Base-by-base conservation (phyloP, 2,113 vertebrate genomes). In the Calyptommatus sinebrachiatus region DNA sequence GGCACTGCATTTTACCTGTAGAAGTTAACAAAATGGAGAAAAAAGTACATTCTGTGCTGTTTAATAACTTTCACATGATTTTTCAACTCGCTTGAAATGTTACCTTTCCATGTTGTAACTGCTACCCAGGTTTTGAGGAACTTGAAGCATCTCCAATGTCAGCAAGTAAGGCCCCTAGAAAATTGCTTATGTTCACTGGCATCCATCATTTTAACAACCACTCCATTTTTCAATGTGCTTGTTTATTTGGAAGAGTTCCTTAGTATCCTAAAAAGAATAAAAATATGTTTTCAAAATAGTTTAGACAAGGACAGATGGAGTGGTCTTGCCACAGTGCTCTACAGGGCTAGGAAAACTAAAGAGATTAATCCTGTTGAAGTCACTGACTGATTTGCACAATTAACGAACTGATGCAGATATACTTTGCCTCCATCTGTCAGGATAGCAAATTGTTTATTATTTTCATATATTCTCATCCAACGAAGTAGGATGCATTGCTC, bases 301-400 rank as follows among this genome's bases (percentile, higher is more conserved):
- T 72, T 57, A 72, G 46, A 72, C 50, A 65, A 60, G 50, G 65
- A 83, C 81, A 86, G 90, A 86, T 85, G 81, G 86, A 83, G 50
- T 81, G 78, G 71, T 92, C 62, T 88, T 87, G 75, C 80, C 77
- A 85, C 66, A 81, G 75, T 82, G 81, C 46, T 82, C 41, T 0
- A 0, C 78, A 85, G 60, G 83, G 45, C 65, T 41, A 73, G 61
- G 9, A 60, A 84, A 89, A 79, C 79, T 79, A 78, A 87, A 85
- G n/a, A 83, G 71, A 86, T 90, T 90, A 86, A 80, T 87, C 74
- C 80, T 76, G 75, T 89, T 89, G 81, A 87, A 89, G 83, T 85
- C 72, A 63, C 77, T 83, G 86, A 85, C 78, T 88, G 87, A 77
- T 71, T 87, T 20, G 1, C 46, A 77, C 84, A 87, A 90, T 89